phyloP scores from a whole-genome alignment of 2,797 vertebrate genomes.

The Poecilia picta region DNA sequence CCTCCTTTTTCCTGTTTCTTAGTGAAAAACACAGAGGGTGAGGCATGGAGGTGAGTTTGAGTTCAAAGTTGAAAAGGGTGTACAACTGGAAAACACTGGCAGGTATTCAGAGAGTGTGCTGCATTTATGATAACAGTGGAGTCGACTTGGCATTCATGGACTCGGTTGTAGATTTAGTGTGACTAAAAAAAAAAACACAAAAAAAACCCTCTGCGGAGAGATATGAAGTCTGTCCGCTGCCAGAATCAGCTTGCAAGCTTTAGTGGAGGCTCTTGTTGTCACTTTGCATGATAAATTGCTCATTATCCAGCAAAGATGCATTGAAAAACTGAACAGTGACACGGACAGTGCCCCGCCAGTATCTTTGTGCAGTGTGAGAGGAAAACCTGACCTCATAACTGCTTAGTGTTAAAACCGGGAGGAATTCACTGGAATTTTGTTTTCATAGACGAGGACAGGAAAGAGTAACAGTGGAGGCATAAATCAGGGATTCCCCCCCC shows the following conservation, averaged over 20 bases:
- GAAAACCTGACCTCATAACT: conserved; percentile 70
- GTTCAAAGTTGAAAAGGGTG: conserved; percentile 82
- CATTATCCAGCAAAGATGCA: conserved; percentile 19
- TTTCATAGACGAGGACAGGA: conserved; percentile 74
- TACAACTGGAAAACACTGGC: conserved; percentile 66
- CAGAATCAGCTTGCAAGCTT: conserved; percentile 62
- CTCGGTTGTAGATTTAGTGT: conserved; percentile 60
- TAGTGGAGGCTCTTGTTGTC: conserved; percentile 32
- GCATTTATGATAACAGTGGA: conserved; percentile 64
- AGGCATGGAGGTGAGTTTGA: conserved; percentile 76
- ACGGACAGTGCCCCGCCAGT: conserved; percentile 18
- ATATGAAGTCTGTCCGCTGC: conserved; percentile 69
- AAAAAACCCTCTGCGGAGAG: conserved; percentile 28
- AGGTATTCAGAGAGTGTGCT: conserved; percentile 72
- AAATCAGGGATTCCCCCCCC: conserved; percentile 63
- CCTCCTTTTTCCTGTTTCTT: conserved; percentile 79
- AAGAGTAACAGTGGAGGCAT: conserved; percentile 72
- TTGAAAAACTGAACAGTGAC: conserved; percentile 18
- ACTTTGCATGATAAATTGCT: conserved; percentile 14
- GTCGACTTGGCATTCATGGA: conserved; percentile 57
- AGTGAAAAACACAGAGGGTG: conserved; percentile 61
- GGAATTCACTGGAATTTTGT: conserved; percentile 77
- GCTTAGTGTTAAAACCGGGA: conserved; percentile 68
- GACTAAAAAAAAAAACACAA: conserved; percentile 33
- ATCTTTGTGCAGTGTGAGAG: conserved; percentile 63